These are phyloP conservation scores for Pollenia amentaria DNA, from an alignment of 2,888 invertebrate species.

Conservation along the genomic window DNA sequence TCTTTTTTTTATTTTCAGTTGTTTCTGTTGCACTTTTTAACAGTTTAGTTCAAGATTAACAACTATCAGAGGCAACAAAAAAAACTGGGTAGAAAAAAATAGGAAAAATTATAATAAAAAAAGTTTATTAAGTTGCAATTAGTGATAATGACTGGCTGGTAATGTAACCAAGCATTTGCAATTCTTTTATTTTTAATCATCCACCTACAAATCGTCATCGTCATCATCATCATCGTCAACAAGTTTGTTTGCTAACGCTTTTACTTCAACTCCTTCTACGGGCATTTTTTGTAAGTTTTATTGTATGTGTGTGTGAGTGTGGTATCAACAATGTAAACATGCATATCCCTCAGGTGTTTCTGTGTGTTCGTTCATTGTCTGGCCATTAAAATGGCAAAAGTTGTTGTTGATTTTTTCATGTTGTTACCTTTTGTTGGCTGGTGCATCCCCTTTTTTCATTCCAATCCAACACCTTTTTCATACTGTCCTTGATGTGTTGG, in stretches of 20 bases:
- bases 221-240: conserved; percentile 52
- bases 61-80: neutral
- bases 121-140: conserved; percentile 73
- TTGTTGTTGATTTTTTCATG: conserved; percentile 52
- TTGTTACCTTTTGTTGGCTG: conserved; percentile 44
- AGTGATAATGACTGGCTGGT: conserved; percentile 69
- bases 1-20: neutral
- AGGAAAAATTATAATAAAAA: neutral
- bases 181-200: conserved; percentile 38
- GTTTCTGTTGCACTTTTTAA: conserved; percentile 31
- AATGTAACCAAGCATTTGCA: conserved; percentile 64
- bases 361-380: conserved; percentile 60
- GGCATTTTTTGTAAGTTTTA: conserved; percentile 6
- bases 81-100: neutral
- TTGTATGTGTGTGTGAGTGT: neutral
- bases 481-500: neutral
- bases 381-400: conserved; percentile 65
- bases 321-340: conserved; percentile 28
- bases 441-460: conserved; percentile 6
- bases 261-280: conserved; percentile 24
- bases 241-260: conserved; percentile 60
- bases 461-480: conserved; percentile 47
- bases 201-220: neutral
- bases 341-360: conserved; percentile 66
- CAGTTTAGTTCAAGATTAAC: conserved; percentile 27